Evolutionary conservation across 2,888 invertebrate species (phyloP).

Genomic region (Drosophila merina): DNA sequence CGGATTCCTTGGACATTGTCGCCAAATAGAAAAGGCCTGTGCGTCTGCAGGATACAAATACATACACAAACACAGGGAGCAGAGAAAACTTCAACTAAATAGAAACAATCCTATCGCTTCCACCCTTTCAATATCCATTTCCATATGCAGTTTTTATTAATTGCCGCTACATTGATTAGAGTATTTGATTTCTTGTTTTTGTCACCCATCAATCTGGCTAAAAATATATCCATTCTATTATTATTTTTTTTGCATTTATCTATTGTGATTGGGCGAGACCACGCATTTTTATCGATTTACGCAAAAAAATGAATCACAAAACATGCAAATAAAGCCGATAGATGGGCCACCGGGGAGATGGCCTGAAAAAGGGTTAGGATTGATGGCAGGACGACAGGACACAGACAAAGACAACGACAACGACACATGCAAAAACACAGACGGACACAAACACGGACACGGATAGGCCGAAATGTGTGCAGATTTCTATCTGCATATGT

Average conservation of each 20-base stretch:
- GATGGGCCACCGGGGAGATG: slow-evolving; percentile 45
- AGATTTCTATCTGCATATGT: slow-evolving; percentile 61
- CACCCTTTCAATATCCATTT: slow-evolving; percentile 17
- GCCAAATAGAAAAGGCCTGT: slow-evolving; percentile 63
- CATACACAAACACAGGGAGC: neutral
- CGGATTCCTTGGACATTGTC: slow-evolving; percentile 68
- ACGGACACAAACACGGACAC: slow-evolving; percentile 33
- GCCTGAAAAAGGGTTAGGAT: slow-evolving; percentile 66
- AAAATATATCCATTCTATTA: slow-evolving; percentile 8
- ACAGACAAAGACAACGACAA: slow-evolving; percentile 19
- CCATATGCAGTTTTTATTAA: slow-evolving; percentile 32
- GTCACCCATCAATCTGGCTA: slow-evolving; percentile 51
- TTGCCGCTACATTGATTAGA: slow-evolving; percentile 39
- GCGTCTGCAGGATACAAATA: slow-evolving; percentile 37
- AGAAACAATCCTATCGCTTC: neutral
- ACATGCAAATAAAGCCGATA: slow-evolving; percentile 64
- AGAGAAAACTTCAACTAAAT: neutral
- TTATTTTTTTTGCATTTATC: neutral
- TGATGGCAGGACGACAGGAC: slow-evolving; percentile 49
- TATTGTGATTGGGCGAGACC: slow-evolving; percentile 26
- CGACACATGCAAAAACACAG: slow-evolving; percentile 24
- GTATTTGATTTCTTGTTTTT: slow-evolving; percentile 22
- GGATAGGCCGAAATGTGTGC: slow-evolving; percentile 50
- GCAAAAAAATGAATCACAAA: slow-evolving; percentile 58
- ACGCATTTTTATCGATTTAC: slow-evolving; percentile 68